phyloP scores from a whole-genome alignment of 2,888 invertebrate species.

The Plebejus melissa region DNA sequence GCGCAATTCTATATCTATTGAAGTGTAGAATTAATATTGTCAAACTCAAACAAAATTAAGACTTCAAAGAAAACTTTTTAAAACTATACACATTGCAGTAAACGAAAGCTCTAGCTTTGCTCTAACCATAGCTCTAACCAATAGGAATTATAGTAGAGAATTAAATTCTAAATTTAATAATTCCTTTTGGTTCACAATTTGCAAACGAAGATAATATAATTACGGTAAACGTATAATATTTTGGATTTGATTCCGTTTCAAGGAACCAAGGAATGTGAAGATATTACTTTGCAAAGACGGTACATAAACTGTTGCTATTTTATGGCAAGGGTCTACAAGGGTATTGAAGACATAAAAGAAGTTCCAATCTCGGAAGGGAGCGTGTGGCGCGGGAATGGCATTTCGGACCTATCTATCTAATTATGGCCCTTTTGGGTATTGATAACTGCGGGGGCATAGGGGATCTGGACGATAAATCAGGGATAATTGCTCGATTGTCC shows the following conservation, averaged over 20 bases:
- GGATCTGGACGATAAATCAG: conserved; percentile 24
- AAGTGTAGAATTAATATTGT: too few species aligned
- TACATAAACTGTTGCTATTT: background rate
- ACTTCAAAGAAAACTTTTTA: too few species aligned
- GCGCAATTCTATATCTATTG: too few species aligned
- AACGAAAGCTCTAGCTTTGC: too few species aligned
- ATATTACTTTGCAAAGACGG: background rate
- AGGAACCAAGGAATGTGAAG: background rate
- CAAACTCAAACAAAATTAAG: too few species aligned
- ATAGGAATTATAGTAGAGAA: too few species aligned
- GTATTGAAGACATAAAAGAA: conserved; percentile 13
- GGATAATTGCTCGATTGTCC: conserved; percentile 16
- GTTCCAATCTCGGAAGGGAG: conserved; percentile 24
- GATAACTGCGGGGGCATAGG: conserved; percentile 23
- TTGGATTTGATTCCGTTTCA: background rate
- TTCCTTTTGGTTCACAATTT: too few species aligned
- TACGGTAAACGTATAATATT: background rate
- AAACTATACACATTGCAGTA: too few species aligned
- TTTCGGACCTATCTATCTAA: conserved; percentile 24
- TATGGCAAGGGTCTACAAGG: conserved; percentile 12
- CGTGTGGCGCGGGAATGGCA: conserved; percentile 16
- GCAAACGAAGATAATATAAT: too few species aligned
- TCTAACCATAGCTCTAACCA: too few species aligned
- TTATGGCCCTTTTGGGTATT: conserved; percentile 28
- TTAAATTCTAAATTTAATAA: too few species aligned